Conservation (phyloP, 2,113 vertebrate genomes). For the Corythaeola cristata region DNA sequence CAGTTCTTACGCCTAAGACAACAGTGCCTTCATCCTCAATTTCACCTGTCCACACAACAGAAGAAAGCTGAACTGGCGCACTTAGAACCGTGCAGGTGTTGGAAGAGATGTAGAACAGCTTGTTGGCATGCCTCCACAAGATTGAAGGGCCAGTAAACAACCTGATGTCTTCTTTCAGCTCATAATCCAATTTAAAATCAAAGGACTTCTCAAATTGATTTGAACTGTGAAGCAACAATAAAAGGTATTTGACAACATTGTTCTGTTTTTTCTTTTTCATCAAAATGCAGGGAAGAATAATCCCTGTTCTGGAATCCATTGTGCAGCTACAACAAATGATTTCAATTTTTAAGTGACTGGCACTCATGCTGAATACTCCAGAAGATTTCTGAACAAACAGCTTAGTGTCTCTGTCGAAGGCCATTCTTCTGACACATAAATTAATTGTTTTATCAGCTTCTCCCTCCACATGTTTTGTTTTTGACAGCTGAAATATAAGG, state of each 20-base stretch:
- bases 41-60: slow-evolving; percentile 79
- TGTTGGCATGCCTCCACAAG: slow-evolving; percentile 79
- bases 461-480: background rate
- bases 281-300: slow-evolving; percentile 80
- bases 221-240: slow-evolving; percentile 77
- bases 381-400: slow-evolving; percentile 76
- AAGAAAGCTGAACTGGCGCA: slow-evolving; percentile 76
- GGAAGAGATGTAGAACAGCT: slow-evolving; percentile 77
- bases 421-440: slow-evolving; percentile 75
- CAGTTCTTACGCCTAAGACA: slow-evolving; percentile 75
- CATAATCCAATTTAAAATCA: slow-evolving; percentile 79
- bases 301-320: slow-evolving; percentile 74
- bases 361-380: slow-evolving; percentile 60
- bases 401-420: slow-evolving; percentile 70
- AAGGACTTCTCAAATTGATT: slow-evolving; percentile 75
- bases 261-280: slow-evolving; percentile 53
- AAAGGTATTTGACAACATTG: slow-evolving; percentile 72
- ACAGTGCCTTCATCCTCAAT: slow-evolving; percentile 72
- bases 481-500: slow-evolving; percentile 77
- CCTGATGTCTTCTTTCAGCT: slow-evolving; percentile 73
- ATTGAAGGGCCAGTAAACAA: slow-evolving; percentile 85
- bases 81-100: slow-evolving; percentile 64
- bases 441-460: background rate
- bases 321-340: slow-evolving; percentile 77
- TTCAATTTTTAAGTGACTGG: slow-evolving; percentile 53